phyloP scores from a whole-genome alignment of 2,797 vertebrate genomes.

The Tenualosa ilisha region DNA sequence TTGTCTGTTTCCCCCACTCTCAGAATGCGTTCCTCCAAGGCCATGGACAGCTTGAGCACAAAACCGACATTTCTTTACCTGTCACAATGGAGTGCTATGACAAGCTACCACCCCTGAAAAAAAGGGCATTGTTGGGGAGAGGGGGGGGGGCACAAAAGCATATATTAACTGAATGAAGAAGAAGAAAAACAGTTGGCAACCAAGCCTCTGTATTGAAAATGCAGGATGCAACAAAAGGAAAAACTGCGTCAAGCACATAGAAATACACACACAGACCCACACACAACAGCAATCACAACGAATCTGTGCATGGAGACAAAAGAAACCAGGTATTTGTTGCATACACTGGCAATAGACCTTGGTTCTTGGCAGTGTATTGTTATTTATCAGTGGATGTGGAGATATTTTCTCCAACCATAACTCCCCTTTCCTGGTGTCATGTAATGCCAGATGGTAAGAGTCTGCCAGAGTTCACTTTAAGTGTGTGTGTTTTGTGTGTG shows the following conservation, averaged over 20 bases:
- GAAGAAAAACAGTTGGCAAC: neutral
- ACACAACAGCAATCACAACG: neutral
- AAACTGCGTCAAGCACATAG: neutral
- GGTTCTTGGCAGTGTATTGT: neutral
- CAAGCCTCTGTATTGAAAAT: neutral
- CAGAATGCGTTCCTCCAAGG: neutral
- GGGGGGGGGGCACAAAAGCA: neutral
- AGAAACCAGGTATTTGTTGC: neutral
- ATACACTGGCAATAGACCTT: neutral
- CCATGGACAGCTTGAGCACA: neutral
- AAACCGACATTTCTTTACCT: constrained; percentile 12
- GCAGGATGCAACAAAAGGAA: neutral
- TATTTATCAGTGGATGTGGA: neutral
- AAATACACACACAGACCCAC: neutral
- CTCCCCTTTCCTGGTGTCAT: neutral
- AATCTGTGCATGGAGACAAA: neutral
- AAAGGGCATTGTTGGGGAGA: neutral
- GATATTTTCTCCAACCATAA: neutral
- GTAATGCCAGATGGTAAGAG: neutral
- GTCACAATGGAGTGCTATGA: neutral
- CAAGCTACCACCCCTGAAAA: neutral
- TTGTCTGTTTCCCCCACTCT: neutral
- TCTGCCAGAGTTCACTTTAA: constrained; percentile 20
- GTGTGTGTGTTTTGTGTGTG: constrained; percentile 30
- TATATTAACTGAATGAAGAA: neutral